Conservation (phyloP, 1,140 invertebrate genomes). For the Aphaenogaster floridana region DNA sequence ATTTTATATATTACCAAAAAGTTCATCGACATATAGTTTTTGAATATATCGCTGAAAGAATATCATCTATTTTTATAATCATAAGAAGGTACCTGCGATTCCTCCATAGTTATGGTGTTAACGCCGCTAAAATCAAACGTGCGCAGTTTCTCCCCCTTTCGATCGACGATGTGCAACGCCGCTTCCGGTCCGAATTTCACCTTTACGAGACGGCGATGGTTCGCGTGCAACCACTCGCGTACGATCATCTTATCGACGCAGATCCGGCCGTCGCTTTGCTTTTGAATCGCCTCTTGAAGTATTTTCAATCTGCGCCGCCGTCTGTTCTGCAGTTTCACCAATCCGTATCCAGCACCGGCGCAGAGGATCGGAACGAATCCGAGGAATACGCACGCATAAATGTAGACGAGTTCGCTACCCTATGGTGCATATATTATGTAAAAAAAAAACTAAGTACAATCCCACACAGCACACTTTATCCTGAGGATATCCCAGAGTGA, state of each 20-base stretch:
- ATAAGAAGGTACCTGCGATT: constrained; percentile 88
- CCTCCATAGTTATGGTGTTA: constrained; percentile 93
- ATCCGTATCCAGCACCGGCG: constrained; percentile 96
- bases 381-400: constrained; percentile 96
- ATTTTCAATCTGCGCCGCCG: constrained; percentile 93
- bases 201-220: constrained; percentile 96
- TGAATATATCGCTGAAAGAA: neutral
- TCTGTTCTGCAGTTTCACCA: constrained; percentile 97
- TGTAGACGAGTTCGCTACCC: constrained; percentile 98
- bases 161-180: constrained; percentile 93
- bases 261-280: constrained; percentile 87
- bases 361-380: constrained; percentile 96
- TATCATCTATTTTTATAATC: neutral
- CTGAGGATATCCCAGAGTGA: no score
- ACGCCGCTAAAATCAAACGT: constrained; percentile 92
- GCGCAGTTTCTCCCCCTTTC: constrained; percentile 95
- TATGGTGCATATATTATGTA: constrained; percentile 81
- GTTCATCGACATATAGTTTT: neutral
- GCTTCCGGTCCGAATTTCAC: constrained; percentile 95
- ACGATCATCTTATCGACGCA: constrained; percentile 97
- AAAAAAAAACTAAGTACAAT: neutral
- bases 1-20: neutral
- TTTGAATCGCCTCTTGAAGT: constrained; percentile 93
- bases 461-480: no score
- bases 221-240: constrained; percentile 98